Base-by-base conservation (phyloP, 2,797 vertebrate genomes). In the Silurus aristotelis region DNA sequence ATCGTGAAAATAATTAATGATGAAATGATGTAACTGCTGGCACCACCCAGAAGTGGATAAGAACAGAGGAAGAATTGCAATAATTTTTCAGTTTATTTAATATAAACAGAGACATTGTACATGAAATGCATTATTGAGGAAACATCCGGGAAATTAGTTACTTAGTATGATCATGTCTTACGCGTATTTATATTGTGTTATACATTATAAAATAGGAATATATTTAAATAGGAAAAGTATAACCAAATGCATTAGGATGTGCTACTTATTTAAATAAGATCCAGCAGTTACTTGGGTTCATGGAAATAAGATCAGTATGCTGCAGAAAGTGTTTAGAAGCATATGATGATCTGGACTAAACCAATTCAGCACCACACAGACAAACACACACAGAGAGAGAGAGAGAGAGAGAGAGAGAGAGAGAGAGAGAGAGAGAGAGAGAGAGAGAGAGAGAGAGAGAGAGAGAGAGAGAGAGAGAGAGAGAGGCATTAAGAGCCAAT, bases 291-390 rank as follows among this genome's bases (percentile, higher is more conserved):
- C 31, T 61, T 61, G 20, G 22, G 76, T 61, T 22, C 20, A 8
- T 78, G 76, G 58, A 8, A 78, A 61, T 61, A 76, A 76, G 5
- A 31, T 19, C 15, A 76, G 52, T 19, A 43, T 43, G 19, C 10
- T 78, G 58, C 27, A 63, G 31, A 78, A 78, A 78, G 55, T 15
- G 17, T 60, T 60, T 60, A 60, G 56, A 60, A 20, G 73, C 52
- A 56, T 56, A 56, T 75, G 72, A 56, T 75, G 17, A 78, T 61
- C 27, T 78, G 31, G 31, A 78, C n/a, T 31, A 78, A 22, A 61
- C 31, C 19, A 43, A 61, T 61, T 61, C 76, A 78, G 19, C 76
- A 61, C 27, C 15, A 31, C 8, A 31, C 70, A 48, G 19, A 72
- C 13, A 4, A 46, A 52, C 22, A 17, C 48, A 55, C 71, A 25